Conservation (phyloP, 1,140 invertebrate species). For the Ridgeia piscesae region DNA sequence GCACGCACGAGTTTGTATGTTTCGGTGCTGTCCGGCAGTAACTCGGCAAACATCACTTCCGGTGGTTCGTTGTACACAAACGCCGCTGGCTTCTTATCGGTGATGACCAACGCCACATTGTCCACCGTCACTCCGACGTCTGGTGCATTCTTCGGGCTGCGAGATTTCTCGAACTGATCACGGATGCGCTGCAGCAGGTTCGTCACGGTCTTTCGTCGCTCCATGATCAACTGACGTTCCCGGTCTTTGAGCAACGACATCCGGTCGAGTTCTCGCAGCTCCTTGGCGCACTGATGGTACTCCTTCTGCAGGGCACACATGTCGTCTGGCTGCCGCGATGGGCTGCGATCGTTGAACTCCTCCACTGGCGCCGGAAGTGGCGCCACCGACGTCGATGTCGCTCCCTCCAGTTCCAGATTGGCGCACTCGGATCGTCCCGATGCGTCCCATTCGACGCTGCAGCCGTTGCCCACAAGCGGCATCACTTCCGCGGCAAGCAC, state of each 20-base stretch:
- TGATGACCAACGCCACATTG: neutral
- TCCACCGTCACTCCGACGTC: neutral
- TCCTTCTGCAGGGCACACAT: neutral
- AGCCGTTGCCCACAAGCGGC: neutral
- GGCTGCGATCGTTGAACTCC: neutral
- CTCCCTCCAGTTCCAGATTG: neutral
- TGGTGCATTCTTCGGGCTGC: neutral
- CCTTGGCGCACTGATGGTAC: neutral
- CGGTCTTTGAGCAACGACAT: neutral
- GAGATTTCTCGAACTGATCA: neutral
- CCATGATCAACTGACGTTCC: neutral
- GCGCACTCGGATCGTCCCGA: neutral
- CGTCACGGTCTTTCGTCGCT: neutral
- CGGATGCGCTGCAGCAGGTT: neutral
- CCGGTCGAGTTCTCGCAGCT: neutral
- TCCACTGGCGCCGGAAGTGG: neutral
- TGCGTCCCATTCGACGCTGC: neutral
- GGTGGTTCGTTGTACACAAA: neutral
- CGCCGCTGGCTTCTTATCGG: neutral
- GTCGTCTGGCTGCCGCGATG: neutral
- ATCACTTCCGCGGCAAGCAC: neutral
- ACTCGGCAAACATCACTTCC: neutral
- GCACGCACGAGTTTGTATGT: neutral
- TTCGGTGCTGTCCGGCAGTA: neutral
- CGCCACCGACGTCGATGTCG: neutral